Conservation (phyloP, 2,113 vertebrate species). For the Mellivora capensis region DNA sequence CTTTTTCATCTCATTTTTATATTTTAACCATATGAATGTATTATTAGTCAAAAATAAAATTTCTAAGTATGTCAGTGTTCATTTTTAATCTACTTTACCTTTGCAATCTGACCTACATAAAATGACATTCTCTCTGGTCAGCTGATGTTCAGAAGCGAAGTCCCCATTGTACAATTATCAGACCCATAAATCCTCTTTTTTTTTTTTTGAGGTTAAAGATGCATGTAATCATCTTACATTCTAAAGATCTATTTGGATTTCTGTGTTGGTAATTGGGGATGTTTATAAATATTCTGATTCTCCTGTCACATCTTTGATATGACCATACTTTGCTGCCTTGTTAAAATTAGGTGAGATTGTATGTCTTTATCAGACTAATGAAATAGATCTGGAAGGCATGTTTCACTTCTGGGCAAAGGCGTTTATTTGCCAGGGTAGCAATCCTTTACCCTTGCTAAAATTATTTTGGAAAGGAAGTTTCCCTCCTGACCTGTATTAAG, state of each 20-base stretch:
- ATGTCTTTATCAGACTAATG: background rate
- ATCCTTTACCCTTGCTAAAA: background rate
- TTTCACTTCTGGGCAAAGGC: background rate
- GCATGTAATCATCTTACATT: background rate
- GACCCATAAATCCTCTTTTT: background rate
- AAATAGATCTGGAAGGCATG: background rate
- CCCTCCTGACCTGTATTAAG: background rate
- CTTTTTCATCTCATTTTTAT: background rate
- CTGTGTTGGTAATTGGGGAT: background rate
- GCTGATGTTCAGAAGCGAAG: background rate
- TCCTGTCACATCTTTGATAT: background rate
- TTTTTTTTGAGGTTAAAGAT: background rate
- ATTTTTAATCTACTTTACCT: background rate
- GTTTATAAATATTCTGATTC: background rate
- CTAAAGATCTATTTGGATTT: background rate
- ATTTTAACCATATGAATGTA: background rate
- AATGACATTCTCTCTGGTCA: background rate
- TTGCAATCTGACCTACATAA: background rate
- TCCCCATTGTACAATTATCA: background rate
- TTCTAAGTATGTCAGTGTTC: background rate
- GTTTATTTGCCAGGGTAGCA: background rate
- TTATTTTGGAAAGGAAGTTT: conserved; percentile 15
- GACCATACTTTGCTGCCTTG: background rate
- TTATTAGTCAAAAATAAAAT: background rate
- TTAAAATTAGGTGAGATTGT: background rate